Evolutionary conservation across 2,113 vertebrate species (phyloP).

Genomic region (Burhinus bistriatus): DNA sequence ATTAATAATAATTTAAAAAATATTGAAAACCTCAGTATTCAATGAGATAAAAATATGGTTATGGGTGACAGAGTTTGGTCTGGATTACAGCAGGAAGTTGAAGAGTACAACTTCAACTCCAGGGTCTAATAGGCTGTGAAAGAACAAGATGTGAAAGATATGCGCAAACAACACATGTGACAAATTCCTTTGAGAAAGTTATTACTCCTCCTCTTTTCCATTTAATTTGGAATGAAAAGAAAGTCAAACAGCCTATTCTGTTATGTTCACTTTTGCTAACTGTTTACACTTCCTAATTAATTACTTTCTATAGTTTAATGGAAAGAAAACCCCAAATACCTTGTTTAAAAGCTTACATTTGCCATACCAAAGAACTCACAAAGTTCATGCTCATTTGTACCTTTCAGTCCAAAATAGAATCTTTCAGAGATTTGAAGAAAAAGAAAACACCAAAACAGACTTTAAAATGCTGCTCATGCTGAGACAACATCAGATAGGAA

Average conservation of each 20-base stretch:
- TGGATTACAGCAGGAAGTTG: background rate
- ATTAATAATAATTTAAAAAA: background rate
- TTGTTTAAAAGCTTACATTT: background rate
- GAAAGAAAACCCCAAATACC: background rate
- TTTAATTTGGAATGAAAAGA: background rate
- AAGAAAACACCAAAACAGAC: background rate
- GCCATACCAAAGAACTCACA: background rate
- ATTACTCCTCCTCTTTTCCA: background rate
- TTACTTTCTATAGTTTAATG: background rate
- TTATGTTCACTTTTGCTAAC: background rate
- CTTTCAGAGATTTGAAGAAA: background rate
- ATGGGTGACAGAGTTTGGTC: background rate
- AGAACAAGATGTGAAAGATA: constrained; percentile 40
- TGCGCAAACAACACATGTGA: background rate
- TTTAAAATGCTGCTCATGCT: background rate
- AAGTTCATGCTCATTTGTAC: background rate
- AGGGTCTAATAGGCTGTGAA: background rate
- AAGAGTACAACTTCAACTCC: background rate
- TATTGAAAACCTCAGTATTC: background rate
- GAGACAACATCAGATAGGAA: background rate
- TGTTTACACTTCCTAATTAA: background rate
- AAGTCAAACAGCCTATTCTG: background rate
- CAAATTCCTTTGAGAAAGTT: background rate
- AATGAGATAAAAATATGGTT: background rate
- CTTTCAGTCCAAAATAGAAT: background rate